These are phyloP conservation scores for Chunga burmeisteri DNA, from an alignment of 2,113 vertebrate species.

Conservation along the genomic window DNA sequence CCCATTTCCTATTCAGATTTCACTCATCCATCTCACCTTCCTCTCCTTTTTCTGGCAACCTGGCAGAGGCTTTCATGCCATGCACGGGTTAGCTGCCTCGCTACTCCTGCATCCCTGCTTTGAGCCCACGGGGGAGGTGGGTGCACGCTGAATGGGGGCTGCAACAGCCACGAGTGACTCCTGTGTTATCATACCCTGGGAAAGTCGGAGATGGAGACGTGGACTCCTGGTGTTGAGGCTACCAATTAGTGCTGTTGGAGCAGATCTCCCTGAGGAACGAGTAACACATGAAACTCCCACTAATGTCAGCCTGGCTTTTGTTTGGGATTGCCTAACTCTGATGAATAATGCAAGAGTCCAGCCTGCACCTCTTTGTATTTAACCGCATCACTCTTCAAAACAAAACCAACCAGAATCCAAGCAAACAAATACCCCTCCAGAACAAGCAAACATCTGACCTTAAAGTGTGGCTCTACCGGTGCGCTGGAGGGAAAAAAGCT, in stretches of 20 bases:
- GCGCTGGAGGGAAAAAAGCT: neutral
- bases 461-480: neutral
- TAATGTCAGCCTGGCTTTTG: slow-evolving; percentile 36
- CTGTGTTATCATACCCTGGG: neutral
- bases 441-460: neutral
- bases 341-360: slow-evolving; percentile 50
- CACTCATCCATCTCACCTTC: neutral
- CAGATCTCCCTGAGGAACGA: slow-evolving; percentile 4
- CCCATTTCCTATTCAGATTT: neutral
- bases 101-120: neutral
- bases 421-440: neutral
- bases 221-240: neutral
- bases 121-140: neutral
- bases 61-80: neutral
- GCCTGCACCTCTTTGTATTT: neutral
- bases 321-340: slow-evolving; percentile 33
- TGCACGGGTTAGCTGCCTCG: fast-evolving
- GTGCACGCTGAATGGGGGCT: neutral
- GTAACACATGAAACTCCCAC: neutral
- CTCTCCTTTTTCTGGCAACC: neutral
- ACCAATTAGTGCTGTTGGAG: neutral
- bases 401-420: slow-evolving; percentile 2
- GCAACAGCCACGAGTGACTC: neutral
- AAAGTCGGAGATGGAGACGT: neutral
- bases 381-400: neutral